Evolutionary conservation across 2,888 invertebrate genomes (phyloP), one percentile per base, ranked within the genome.

Genomic region (Cephus rjabovi): DNA sequence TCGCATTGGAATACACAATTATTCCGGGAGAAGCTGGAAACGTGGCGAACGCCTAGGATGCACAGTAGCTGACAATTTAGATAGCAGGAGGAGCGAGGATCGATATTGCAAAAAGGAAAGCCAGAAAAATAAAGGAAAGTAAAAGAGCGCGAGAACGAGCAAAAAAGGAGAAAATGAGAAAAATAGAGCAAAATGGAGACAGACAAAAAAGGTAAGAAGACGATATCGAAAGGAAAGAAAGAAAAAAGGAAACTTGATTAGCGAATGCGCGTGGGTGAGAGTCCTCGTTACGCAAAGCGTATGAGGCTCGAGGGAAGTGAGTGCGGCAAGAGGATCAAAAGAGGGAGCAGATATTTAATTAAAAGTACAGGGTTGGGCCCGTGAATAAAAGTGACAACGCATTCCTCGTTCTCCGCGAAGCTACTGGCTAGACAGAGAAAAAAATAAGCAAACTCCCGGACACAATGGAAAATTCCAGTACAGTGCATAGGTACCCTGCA

Each of bases 311-410:
- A 23, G 40, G 40, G 40, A 56, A 56, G 40, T 56, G 40, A 56
- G 40, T 23, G 40, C 40, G 40, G 40, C 40, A 56, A 23, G 40
- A 56, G 40, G 40, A 56, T 2, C 23, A 56, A 56, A 56, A 56
- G 40, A 56, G 40, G 71, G 33, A 31, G 71, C 33, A 31, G 71
- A 15, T 71, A 30, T 71, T 71, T 71, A 71, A 71, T 71, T 71
- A 71, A 71, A 71, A 71, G 30, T 71, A 33, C 71, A 71, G 71
- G 71, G 71, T 71, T 71, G 71, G 71, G 71, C 31, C 33, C 71
- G 71, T 33, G 31, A 71, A 31, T 71, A 71, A 71, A 71, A 71
- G 71, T 33, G 30, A 71, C 71, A 31, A 33, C 31, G 71, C 71
- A 30, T 56, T 56, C 40, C 40, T 56, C 40, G 23, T 6, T 56